Conservation (phyloP, 2,797 vertebrate genomes). For the Eutrigla gurnardus region DNA sequence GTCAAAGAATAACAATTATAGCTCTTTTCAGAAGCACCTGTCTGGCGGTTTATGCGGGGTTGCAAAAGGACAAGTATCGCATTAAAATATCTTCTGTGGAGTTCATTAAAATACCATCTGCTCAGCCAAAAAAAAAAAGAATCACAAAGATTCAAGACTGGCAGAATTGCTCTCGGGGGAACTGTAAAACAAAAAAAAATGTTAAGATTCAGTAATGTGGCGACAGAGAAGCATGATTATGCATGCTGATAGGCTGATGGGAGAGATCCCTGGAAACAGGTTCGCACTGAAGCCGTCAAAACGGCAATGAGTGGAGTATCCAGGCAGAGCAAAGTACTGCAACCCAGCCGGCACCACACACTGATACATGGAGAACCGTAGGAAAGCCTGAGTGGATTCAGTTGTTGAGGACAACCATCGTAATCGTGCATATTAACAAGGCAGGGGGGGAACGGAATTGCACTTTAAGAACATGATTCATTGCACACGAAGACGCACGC, state of each 20-base stretch:
- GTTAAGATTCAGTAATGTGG: conserved; percentile 57
- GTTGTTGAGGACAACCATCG: conserved; percentile 40
- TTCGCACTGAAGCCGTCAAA: conserved; percentile 54
- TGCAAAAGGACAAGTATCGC: conserved; percentile 51
- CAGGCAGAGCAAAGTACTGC: conserved; percentile 45
- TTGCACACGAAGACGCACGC: conserved; percentile 36
- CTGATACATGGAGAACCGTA: conserved; percentile 47
- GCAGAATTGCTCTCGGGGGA: conserved; percentile 59
- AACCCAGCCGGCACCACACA: conserved; percentile 37
- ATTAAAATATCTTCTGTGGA: conserved; percentile 60
- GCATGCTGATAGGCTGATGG: conserved; percentile 53
- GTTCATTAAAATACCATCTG: conserved; percentile 78
- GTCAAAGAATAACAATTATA: conserved; percentile 42
- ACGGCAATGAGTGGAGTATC: conserved; percentile 65
- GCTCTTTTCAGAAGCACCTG: conserved; percentile 51
- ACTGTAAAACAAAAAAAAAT: conserved; percentile 38
- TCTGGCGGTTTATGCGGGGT: conserved; percentile 42
- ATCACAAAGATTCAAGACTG: conserved; percentile 52
- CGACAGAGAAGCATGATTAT: conserved; percentile 57
- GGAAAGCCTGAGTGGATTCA: conserved; percentile 51
- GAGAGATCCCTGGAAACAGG: conserved; percentile 33
- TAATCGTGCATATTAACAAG: conserved; percentile 69
- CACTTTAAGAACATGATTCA: conserved; percentile 63
- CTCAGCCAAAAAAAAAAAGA: conserved; percentile 47
- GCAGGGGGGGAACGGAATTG: conserved; percentile 32